These are phyloP conservation scores for Brachyopa scutellaris DNA, from an alignment of 2,888 invertebrate genomes.

Conservation along the genomic window DNA sequence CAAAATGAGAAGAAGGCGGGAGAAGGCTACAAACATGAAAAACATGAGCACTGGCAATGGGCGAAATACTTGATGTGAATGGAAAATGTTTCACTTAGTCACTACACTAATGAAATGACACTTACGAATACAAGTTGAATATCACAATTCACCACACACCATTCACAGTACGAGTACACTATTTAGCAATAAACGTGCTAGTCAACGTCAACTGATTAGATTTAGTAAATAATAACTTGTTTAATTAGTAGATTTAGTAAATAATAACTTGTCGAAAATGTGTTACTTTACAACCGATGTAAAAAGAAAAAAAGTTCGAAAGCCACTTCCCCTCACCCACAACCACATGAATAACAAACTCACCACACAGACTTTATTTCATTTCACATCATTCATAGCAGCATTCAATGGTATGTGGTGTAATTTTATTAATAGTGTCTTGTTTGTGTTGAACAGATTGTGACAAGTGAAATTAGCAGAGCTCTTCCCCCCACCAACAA, in stretches of 20 bases:
- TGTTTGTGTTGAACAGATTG: conserved; percentile 53
- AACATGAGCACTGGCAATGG: conserved; percentile 14
- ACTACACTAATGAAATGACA: conserved; percentile 8
- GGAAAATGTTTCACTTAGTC: conserved; percentile 11
- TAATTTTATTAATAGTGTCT: conserved; percentile 50
- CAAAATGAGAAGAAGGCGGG: conserved; percentile 36
- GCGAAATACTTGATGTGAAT: conserved; percentile 18
- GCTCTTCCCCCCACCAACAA: conserved; percentile 1
- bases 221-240: too few species aligned
- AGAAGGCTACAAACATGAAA: conserved; percentile 31
- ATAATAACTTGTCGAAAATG: too few species aligned
- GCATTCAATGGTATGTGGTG: conserved; percentile 24
- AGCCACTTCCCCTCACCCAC: conserved; percentile 17
- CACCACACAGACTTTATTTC: conserved; percentile 60
- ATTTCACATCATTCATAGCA: conserved; percentile 65
- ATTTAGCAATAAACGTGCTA: conserved; percentile 4
- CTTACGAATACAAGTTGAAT: conserved; percentile 1
- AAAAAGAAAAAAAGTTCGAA: conserved; percentile 27
- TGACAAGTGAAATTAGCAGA: conserved; percentile 62
- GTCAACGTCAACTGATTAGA: too few species aligned
- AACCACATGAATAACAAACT: conserved; percentile 33
- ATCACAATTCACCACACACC: conserved; percentile 49
- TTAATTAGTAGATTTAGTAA: too few species aligned
- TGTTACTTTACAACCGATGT: conserved; percentile 43
- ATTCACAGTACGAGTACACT: conserved; percentile 28